Percentiles rank a stretch among this genome's conserved stretches.
Evolutionary conservation across 2,888 invertebrate genomes (phyloP).

Genomic region (Netelia virgata): DNA sequence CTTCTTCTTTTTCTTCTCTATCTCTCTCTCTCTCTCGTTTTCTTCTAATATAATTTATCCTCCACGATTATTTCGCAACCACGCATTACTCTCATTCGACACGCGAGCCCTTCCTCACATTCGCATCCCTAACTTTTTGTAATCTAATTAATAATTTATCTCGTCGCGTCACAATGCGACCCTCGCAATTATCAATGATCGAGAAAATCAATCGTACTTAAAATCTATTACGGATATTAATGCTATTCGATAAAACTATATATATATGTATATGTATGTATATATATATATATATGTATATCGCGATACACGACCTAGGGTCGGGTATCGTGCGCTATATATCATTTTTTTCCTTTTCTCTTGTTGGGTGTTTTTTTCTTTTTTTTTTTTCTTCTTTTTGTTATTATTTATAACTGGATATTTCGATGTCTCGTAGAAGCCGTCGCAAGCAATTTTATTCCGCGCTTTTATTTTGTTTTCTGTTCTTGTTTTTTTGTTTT

Average conservation of each 20-base stretch:
- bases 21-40: background rate
- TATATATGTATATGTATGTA: background rate
- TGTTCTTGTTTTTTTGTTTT: conserved; percentile 22
- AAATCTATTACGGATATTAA: conserved; percentile 62
- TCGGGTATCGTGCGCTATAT: conserved; percentile 13
- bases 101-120: conserved; percentile 48
- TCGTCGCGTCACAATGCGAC: too few species aligned
- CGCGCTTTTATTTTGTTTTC: conserved; percentile 59
- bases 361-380: conserved; percentile 19
- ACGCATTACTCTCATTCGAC: background rate
- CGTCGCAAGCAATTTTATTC: conserved; percentile 75
- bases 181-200: conserved; percentile 26
- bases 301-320: background rate
- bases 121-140: conserved; percentile 32
- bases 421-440: conserved; percentile 82
- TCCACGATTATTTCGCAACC: background rate
- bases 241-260: conserved; percentile 46
- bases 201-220: conserved; percentile 66
- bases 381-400: conserved; percentile 66
- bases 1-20: conserved; percentile 10
- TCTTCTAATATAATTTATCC: conserved; percentile 13
- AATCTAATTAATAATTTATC: background rate
- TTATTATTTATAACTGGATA: conserved; percentile 67
- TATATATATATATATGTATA: too few species aligned
- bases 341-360: background rate